These are phyloP conservation scores for Oedothorax gibbosus DNA, from an alignment of 1,140 invertebrate genomes.

Conservation along the genomic window DNA sequence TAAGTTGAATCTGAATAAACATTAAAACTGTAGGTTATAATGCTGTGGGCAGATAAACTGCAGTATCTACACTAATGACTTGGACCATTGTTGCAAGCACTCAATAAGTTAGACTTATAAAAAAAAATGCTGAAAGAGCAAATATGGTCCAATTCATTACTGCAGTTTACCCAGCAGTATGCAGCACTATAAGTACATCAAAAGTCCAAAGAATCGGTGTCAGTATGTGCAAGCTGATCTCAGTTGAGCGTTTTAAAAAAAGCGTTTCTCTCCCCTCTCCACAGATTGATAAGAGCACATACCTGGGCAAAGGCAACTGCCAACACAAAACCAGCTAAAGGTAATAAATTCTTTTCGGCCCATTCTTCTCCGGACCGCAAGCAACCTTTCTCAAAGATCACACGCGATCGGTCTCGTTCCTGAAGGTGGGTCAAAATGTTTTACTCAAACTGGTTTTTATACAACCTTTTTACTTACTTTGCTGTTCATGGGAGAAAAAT, in stretches of 20 bases:
- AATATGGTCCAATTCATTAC: too few species aligned
- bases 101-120: too few species aligned
- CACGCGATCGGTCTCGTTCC: constrained; percentile 71
- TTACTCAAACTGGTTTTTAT: not conserved
- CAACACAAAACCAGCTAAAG: constrained; percentile 87
- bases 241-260: not conserved
- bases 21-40: too few species aligned
- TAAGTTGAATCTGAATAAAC: too few species aligned
- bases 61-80: too few species aligned
- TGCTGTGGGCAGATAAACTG: too few species aligned
- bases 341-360: constrained; percentile 92
- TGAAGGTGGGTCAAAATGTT: constrained; percentile 55
- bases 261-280: not conserved
- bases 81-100: too few species aligned
- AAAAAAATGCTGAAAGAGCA: too few species aligned
- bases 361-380: constrained; percentile 92
- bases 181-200: too few species aligned
- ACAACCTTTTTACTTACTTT: not conserved
- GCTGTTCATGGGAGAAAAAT: not conserved
- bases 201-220: too few species aligned
- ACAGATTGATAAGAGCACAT: constrained; percentile 67
- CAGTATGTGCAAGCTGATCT: too few species aligned
- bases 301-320: constrained; percentile 92
- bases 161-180: too few species aligned
- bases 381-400: constrained; percentile 94